These are phyloP conservation scores for Himalopsyche tibetana DNA, from an alignment of 2,888 invertebrate species.

Conservation along the genomic window DNA sequence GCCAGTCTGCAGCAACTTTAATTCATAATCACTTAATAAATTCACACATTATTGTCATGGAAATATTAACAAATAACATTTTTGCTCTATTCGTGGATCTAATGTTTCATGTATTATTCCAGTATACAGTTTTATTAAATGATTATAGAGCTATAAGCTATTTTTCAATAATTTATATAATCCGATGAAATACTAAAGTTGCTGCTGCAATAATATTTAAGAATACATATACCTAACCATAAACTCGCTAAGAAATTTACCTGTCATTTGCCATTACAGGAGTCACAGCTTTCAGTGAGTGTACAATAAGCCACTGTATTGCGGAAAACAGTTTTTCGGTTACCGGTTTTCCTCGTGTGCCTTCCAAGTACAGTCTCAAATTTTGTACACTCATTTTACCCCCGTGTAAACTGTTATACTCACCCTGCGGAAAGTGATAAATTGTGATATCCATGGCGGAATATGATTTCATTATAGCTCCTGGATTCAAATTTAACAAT, in stretches of 20 bases:
- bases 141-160: background rate
- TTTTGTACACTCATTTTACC: slow-evolving; percentile 97
- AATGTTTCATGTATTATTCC: no score
- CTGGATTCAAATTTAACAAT: no score
- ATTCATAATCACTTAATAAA: no score
- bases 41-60: no score
- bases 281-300: slow-evolving; percentile 94
- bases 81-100: no score
- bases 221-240: no score
- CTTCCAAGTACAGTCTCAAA: slow-evolving; percentile 91
- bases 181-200: background rate
- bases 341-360: slow-evolving; percentile 91
- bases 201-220: no score
- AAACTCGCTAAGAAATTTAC: slow-evolving; percentile 70
- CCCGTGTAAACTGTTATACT: slow-evolving; percentile 95
- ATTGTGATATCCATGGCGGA: background rate
- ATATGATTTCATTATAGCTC: background rate
- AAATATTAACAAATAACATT: no score
- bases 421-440: slow-evolving; percentile 78
- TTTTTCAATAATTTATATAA: background rate
- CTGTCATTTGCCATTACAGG: slow-evolving; percentile 95
- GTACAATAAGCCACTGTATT: slow-evolving; percentile 93
- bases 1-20: no score
- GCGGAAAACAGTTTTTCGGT: slow-evolving; percentile 93
- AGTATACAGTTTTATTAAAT: no score